A percentile compares a stretch with the other conserved stretches of the same genome.
Evolutionary conservation across 1,140 invertebrate species (phyloP).

Genomic region (Batillaria attramentaria): DNA sequence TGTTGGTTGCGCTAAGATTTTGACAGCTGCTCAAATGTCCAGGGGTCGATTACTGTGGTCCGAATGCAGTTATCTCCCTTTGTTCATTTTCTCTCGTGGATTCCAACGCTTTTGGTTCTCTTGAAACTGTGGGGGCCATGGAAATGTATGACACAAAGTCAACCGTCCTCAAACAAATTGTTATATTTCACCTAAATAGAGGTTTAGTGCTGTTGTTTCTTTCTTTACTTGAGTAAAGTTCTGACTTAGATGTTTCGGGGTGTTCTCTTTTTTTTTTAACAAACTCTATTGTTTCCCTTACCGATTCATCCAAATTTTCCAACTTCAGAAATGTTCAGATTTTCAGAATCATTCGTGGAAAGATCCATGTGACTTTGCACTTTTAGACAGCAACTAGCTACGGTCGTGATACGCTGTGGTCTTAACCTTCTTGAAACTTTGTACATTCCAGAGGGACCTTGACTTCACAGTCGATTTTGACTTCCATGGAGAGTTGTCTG

Average conservation of each 20-base stretch:
- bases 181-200: too few species aligned
- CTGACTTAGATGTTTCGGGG: background rate
- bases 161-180: too few species aligned
- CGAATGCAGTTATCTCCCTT: background rate
- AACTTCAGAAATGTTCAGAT: background rate
- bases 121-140: background rate
- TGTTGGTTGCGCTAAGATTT: background rate
- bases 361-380: background rate
- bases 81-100: background rate
- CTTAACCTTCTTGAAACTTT: too few species aligned
- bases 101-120: background rate
- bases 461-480: constrained; percentile 95
- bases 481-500: constrained; percentile 95
- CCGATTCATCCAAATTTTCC: too few species aligned
- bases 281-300: background rate
- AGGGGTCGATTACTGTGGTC: background rate
- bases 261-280: background rate
- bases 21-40: background rate
- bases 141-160: too few species aligned
- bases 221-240: too few species aligned
- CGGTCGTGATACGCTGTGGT: too few species aligned
- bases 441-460: constrained; percentile 87
- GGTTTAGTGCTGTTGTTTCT: too few species aligned
- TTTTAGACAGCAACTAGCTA: background rate
- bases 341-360: background rate